Evolutionary conservation across 2,797 vertebrate species (phyloP).

Genomic region (Malurus splendens): DNA sequence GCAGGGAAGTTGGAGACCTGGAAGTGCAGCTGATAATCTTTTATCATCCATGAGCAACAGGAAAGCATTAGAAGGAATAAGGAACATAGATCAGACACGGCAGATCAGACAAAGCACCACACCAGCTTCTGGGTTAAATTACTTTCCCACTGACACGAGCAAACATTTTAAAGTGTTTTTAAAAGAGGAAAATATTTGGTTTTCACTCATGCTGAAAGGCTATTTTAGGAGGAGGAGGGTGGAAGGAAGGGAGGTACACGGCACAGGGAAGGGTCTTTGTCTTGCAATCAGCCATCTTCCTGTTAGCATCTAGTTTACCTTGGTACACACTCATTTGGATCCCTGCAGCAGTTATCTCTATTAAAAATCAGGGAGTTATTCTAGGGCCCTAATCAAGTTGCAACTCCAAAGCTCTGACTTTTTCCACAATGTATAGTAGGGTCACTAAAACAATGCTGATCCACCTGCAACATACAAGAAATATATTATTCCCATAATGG

Average conservation of each 20-base stretch:
- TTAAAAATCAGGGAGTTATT: background rate
- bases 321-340: background rate
- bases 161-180: background rate
- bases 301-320: slow-evolving; percentile 26
- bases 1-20: background rate
- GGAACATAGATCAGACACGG: accelerated
- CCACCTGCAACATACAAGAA: background rate
- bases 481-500: background rate
- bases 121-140: background rate
- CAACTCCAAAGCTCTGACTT: background rate
- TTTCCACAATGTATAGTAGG: background rate
- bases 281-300: slow-evolving; percentile 48
- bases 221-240: slow-evolving; percentile 39
- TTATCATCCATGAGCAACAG: background rate
- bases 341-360: background rate
- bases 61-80: background rate
- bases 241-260: slow-evolving; percentile 51
- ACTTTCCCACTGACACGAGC: background rate
- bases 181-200: background rate
- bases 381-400: background rate
- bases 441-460: background rate
- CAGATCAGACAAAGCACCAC: background rate
- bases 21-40: background rate
- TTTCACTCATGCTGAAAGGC: background rate
- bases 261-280: slow-evolving; percentile 45